These are phyloP conservation scores for Dasysyrphus tricinctus DNA, from an alignment of 2,888 invertebrate genomes.

Conservation along the genomic window DNA sequence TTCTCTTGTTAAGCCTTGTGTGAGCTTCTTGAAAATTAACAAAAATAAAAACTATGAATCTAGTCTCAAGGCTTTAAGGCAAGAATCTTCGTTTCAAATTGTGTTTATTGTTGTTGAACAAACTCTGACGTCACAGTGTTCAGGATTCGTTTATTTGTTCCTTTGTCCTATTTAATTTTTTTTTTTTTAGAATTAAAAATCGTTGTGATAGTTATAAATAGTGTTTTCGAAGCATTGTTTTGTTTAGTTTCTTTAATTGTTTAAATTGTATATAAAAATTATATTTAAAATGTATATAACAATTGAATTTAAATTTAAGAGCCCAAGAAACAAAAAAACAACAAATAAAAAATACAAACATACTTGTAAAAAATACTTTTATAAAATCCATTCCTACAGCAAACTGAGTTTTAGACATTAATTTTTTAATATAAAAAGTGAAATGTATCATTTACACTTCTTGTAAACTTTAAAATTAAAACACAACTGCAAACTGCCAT, in stretches of 20 bases:
- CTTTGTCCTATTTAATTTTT: constrained; percentile 44
- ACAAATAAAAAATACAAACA: not conserved
- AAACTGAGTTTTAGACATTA: constrained; percentile 35
- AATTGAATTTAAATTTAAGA: constrained; percentile 5
- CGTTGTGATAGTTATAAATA: constrained; percentile 70
- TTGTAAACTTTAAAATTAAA: constrained; percentile 47
- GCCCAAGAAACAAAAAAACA: not conserved
- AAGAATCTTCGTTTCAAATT: not conserved
- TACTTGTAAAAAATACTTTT: constrained; percentile 53
- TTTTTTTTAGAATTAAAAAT: constrained; percentile 66
- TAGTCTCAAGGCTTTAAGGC: constrained; percentile 3
- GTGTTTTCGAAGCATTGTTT: constrained; percentile 68
- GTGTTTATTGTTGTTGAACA: not conserved
- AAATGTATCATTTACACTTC: constrained; percentile 67
- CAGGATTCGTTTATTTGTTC: constrained; percentile 9
- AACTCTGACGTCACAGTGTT: constrained; percentile 10
- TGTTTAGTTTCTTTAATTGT: constrained; percentile 38
- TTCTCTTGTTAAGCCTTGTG: constrained; percentile 5
- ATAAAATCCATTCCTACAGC: constrained; percentile 49
- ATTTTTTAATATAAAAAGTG: constrained; percentile 38
- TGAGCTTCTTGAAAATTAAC: not conserved
- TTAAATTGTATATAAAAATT: constrained; percentile 56
- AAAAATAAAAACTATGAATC: not conserved
- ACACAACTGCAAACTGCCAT: constrained; percentile 74
- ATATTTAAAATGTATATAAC: constrained; percentile 17